A percentile compares a stretch with the other conserved stretches of the same genome.
phyloP scores from a whole-genome alignment of 2,113 vertebrate species.

The Cephalopholis sonnerati region DNA sequence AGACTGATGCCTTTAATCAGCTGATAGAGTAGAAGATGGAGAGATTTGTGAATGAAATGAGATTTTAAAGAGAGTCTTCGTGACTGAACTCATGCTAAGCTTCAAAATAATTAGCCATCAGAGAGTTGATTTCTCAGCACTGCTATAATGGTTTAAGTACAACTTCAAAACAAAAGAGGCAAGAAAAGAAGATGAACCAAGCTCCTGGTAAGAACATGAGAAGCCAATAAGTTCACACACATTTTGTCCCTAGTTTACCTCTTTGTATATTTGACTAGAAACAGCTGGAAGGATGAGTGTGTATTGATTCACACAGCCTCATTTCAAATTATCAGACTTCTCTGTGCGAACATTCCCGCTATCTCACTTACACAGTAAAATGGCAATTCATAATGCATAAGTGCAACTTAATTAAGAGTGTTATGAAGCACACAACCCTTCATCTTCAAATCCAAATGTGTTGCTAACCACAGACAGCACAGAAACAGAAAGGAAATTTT shows the following conservation, averaged over 20 bases:
- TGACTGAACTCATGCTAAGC: too few species aligned
- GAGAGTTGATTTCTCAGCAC: not conserved
- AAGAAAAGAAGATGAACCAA: not conserved
- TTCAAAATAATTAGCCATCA: not conserved
- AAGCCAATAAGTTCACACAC: not conserved
- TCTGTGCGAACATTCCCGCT: not conserved
- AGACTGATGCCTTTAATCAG: too few species aligned
- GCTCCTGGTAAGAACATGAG: not conserved
- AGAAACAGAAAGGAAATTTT: conserved; percentile 6
- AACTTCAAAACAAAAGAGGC: not conserved
- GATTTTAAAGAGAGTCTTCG: too few species aligned
- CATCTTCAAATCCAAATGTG: not conserved
- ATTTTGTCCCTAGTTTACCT: conserved; percentile 13
- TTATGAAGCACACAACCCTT: not conserved
- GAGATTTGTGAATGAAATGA: too few species aligned
- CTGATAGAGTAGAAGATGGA: too few species aligned
- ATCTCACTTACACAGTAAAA: not conserved
- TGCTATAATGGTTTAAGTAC: not conserved
- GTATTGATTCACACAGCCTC: not conserved
- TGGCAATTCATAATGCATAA: not conserved
- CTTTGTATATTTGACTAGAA: not conserved
- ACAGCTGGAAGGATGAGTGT: conserved; percentile 5
- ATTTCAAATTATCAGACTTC: not conserved
- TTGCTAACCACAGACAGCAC: not conserved
- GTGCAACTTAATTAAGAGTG: not conserved